Conservation (phyloP, 92 coral and sea anemone genomes). For the Parazoanthus atlanticus region DNA sequence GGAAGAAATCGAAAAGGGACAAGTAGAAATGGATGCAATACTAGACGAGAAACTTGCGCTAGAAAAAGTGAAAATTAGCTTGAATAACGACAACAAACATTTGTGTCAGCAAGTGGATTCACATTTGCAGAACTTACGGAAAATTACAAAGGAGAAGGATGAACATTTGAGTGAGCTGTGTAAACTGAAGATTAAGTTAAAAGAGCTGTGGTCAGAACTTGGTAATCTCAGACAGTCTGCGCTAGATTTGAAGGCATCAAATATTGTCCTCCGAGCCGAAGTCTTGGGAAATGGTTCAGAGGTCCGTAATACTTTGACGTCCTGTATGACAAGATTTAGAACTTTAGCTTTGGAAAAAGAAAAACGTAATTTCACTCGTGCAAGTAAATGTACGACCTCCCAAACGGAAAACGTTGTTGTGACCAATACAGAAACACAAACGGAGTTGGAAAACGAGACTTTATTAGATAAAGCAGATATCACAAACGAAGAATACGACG, state of each 20-base stretch:
- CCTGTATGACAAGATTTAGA: slow-evolving; percentile 65
- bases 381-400: slow-evolving; percentile 4
- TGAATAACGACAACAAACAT: slow-evolving; percentile 53
- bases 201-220: slow-evolving; percentile 58
- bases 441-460: neutral
- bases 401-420: neutral
- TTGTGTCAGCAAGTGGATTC: slow-evolving; percentile 46
- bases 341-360: slow-evolving; percentile 40
- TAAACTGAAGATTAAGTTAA: slow-evolving; percentile 47
- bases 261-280: slow-evolving; percentile 52
- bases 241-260: slow-evolving; percentile 57
- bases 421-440: slow-evolving; percentile 46
- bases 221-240: slow-evolving; percentile 61
- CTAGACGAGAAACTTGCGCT: slow-evolving; percentile 56
- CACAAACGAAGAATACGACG: slow-evolving; percentile 51
- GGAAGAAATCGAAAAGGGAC: slow-evolving; percentile 63
- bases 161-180: slow-evolving; percentile 46
- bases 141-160: slow-evolving; percentile 61
- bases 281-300: slow-evolving; percentile 61
- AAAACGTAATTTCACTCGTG: slow-evolving; percentile 17
- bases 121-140: slow-evolving; percentile 55
- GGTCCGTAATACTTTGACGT: slow-evolving; percentile 55
- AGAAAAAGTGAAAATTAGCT: slow-evolving; percentile 54
- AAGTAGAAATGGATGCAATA: slow-evolving; percentile 49
- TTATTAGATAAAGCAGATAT: slow-evolving; percentile 49